Conservation (phyloP, 2,113 vertebrate genomes). For the Thinocorus orbignyianus region DNA sequence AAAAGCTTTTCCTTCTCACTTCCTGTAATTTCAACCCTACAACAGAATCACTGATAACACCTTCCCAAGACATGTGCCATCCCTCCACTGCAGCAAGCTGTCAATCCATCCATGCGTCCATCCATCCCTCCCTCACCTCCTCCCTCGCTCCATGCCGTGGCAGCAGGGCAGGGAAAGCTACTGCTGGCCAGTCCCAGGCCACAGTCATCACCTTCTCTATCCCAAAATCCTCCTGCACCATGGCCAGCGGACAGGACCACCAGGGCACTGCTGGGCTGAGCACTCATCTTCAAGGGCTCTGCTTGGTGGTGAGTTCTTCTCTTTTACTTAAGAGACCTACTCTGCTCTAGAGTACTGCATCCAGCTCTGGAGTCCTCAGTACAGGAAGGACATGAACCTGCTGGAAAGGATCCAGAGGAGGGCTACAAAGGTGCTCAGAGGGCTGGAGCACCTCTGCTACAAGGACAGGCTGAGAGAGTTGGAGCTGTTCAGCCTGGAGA, state of each 20-base stretch:
- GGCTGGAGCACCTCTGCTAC: too few relatives aligned
- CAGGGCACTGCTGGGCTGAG: neutral
- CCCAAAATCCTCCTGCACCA: neutral
- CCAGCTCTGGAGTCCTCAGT: too few relatives aligned
- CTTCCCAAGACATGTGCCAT: neutral
- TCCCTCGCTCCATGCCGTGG: neutral
- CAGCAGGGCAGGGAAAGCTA: neutral
- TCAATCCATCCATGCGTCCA: neutral
- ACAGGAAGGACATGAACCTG: too few relatives aligned
- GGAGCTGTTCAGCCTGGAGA: too few relatives aligned
- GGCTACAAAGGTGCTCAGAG: too few relatives aligned
- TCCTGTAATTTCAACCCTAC: neutral
- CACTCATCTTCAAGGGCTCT: neutral
- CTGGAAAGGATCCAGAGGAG: too few relatives aligned
- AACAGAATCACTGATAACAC: neutral
- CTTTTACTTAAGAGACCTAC: neutral
- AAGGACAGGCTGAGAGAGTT: too few relatives aligned
- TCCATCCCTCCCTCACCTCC: neutral
- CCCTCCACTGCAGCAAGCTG: neutral
- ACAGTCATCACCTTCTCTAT: neutral
- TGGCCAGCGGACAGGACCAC: neutral
- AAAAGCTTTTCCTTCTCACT: neutral
- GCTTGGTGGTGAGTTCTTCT: fast-evolving
- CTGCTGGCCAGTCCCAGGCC: neutral
- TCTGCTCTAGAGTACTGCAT: too few relatives aligned